Percentiles rank a stretch among this genome's conserved stretches.
These are phyloP conservation scores for Hiodon tergisus DNA, from an alignment of 2,113 vertebrate species.

Conservation along the genomic window DNA sequence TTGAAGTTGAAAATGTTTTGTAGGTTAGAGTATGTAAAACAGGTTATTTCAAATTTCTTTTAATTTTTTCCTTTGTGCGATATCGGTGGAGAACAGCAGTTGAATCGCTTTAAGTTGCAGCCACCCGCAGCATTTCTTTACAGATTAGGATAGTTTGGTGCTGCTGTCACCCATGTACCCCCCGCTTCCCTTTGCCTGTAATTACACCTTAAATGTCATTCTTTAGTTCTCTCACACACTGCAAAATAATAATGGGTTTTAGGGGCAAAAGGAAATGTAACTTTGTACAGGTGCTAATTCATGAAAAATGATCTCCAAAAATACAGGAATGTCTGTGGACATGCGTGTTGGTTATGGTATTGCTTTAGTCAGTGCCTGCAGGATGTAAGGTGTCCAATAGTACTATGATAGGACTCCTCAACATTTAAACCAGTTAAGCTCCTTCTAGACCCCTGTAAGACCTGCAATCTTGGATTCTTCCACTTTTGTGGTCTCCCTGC, in stretches of 20 bases:
- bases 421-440: background rate
- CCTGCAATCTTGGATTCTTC: background rate
- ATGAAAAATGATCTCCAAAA: too few relatives aligned
- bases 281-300: too few relatives aligned
- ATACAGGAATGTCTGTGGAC: too few relatives aligned
- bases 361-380: too few relatives aligned
- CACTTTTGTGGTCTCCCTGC: background rate
- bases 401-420: background rate
- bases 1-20: background rate
- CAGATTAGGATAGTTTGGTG: background rate
- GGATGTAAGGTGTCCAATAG: too few relatives aligned
- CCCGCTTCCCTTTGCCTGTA: background rate
- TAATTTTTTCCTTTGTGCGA: background rate
- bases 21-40: background rate
- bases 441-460: conserved; percentile 6
- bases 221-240: background rate
- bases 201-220: background rate
- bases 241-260: background rate
- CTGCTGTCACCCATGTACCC: background rate
- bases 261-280: background rate
- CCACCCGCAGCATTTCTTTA: background rate
- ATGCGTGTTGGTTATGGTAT: too few relatives aligned
- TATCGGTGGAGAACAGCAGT: background rate
- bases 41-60: background rate
- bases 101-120: background rate